Conservation (phyloP, 1,140 invertebrate genomes). For the Antheraea mylitta region DNA sequence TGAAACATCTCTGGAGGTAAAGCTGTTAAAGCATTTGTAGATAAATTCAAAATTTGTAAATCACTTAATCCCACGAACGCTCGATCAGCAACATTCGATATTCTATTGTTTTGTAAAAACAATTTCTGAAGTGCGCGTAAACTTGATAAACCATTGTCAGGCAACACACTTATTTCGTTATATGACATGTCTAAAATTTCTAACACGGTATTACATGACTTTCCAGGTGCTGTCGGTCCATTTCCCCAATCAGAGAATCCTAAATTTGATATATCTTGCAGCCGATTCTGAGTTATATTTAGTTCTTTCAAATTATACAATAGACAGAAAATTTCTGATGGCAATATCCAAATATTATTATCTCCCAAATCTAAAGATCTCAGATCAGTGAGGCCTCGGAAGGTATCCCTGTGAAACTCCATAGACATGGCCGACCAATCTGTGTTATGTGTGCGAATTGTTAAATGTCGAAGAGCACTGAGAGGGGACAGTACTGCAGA, state of each 20-base stretch:
- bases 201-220: constrained; percentile 83
- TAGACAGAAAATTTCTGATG: constrained; percentile 87
- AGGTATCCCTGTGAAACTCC: constrained; percentile 85
- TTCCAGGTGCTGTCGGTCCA: constrained; percentile 77
- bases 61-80: constrained; percentile 85
- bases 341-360: constrained; percentile 90
- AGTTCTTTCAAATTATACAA: constrained; percentile 84
- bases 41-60: constrained; percentile 86
- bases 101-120: constrained; percentile 86
- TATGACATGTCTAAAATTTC: constrained; percentile 86
- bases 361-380: constrained; percentile 86
- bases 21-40: constrained; percentile 87
- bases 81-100: constrained; percentile 86
- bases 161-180: constrained; percentile 86
- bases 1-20: constrained; percentile 89
- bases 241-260: constrained; percentile 86
- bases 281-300: constrained; percentile 87
- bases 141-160: constrained; percentile 85
- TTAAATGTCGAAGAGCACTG: constrained; percentile 83
- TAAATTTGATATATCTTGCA: constrained; percentile 86
- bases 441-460: constrained; percentile 87
- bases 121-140: constrained; percentile 84
- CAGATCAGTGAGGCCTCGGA: constrained; percentile 84
- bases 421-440: constrained; percentile 90
- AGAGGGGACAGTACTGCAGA: constrained; percentile 84